Conservation (phyloP, 2,113 vertebrate species). For the Lipophrys pholis region DNA sequence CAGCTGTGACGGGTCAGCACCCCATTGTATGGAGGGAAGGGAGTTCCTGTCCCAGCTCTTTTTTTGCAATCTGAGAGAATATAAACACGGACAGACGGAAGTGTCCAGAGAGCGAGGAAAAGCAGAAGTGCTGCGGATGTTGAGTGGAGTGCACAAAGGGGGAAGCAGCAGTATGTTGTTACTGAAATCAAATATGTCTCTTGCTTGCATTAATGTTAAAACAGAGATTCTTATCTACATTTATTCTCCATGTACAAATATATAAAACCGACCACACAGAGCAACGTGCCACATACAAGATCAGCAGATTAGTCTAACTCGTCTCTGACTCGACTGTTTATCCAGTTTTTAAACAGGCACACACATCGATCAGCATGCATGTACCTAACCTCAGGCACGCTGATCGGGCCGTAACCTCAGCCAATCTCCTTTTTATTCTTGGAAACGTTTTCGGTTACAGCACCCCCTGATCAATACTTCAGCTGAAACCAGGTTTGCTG, state of each 20-base stretch:
- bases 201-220: slow-evolving; percentile 10
- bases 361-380: slow-evolving; percentile 15
- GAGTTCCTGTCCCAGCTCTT: slow-evolving; percentile 66
- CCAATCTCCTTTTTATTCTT: slow-evolving; percentile 37
- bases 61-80: slow-evolving; percentile 68
- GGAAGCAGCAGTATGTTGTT: slow-evolving; percentile 22
- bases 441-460: slow-evolving; percentile 43
- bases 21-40: slow-evolving; percentile 64
- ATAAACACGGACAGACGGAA: slow-evolving; percentile 66
- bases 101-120: slow-evolving; percentile 41
- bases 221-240: slow-evolving; percentile 11
- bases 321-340: slow-evolving; percentile 1
- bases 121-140: slow-evolving; percentile 43
- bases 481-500: slow-evolving; percentile 48
- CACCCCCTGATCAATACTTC: slow-evolving; percentile 60
- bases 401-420: slow-evolving; percentile 40
- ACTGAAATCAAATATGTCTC: slow-evolving; percentile 41
- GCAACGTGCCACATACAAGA: neutral
- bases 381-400: slow-evolving; percentile 22
- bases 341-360: neutral
- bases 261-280: neutral
- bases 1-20: slow-evolving; percentile 73
- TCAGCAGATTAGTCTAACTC: neutral
- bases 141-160: slow-evolving; percentile 11
- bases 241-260: slow-evolving; percentile 16